Evolutionary conservation across 2,113 vertebrate species (phyloP).

Genomic region (Gracilinanus agilis): DNA sequence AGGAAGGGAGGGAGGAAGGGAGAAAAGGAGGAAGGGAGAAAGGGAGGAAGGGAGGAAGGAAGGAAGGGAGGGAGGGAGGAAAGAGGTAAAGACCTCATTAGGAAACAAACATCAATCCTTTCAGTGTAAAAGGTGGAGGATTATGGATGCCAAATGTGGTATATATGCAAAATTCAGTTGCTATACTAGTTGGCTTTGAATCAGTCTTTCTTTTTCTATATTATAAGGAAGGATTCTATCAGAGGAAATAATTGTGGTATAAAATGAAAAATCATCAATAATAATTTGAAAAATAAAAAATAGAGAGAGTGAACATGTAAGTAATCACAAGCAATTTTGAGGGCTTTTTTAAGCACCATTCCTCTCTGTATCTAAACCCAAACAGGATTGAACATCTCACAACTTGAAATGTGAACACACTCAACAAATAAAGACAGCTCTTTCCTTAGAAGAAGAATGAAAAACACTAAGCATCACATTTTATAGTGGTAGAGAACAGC

Average conservation of each 20-base stretch:
- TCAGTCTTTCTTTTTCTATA: background rate
- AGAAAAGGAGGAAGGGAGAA: too few species aligned
- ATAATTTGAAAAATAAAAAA: background rate
- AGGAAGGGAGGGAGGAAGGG: too few species aligned
- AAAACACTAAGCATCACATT: background rate
- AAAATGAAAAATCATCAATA: background rate
- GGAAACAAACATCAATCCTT: background rate
- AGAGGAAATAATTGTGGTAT: background rate
- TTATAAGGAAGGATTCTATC: too few species aligned
- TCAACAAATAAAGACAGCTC: background rate
- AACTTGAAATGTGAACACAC: background rate
- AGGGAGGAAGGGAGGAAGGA: too few species aligned
- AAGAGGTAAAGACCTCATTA: background rate
- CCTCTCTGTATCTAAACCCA: constrained; percentile 1
- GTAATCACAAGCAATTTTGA: background rate
- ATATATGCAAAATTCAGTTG: background rate
- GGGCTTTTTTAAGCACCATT: background rate
- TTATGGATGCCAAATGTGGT: background rate
- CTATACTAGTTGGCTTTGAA: background rate
- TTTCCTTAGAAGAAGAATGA: background rate
- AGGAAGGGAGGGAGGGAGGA: background rate
- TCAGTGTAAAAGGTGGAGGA: too few species aligned
- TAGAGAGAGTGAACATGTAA: background rate
- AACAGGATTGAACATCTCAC: background rate
- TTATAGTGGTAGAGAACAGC: background rate